A percentile compares a stretch with the other conserved stretches of the same genome.
Conservation (phyloP, 2,888 invertebrate genomes). For the Dexiosoma caninum region DNA sequence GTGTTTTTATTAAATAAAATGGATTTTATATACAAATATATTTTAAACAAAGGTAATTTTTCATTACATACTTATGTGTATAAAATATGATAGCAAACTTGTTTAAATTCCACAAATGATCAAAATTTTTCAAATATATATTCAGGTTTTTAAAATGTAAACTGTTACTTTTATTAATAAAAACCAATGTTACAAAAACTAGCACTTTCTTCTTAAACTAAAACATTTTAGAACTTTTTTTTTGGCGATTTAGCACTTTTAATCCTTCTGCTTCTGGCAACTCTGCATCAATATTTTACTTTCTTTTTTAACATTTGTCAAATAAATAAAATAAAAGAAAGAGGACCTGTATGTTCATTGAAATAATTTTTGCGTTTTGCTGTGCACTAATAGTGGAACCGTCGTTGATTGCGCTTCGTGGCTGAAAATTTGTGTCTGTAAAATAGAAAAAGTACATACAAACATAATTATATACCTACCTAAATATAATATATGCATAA, state of each 20-base stretch:
- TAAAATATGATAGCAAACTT: no score
- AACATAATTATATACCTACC: conserved; percentile 27
- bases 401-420: conserved; percentile 66
- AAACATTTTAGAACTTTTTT: no score
- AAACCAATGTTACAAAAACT: no score
- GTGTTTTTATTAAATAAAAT: no score
- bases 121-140: no score
- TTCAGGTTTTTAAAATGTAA: no score
- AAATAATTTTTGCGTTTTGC: conserved; percentile 65
- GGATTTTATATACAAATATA: no score
- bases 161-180: no score
- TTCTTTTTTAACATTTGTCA: conserved; percentile 23
- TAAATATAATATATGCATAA: conserved; percentile 12
- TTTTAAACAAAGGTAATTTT: no score
- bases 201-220: no score
- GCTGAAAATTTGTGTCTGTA: conserved; percentile 45
- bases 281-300: not conserved
- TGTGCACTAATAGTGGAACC: conserved; percentile 67
- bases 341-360: conserved; percentile 63
- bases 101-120: no score
- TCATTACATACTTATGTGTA: no score
- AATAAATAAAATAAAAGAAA: conserved; percentile 35
- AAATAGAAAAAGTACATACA: conserved; percentile 15
- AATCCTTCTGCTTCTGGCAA: not conserved
- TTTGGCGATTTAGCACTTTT: not conserved